Evolutionary conservation across 2,888 invertebrate genomes (phyloP), one percentile per base, ranked within the genome.

Genomic region (Choristoneura rosaceana): DNA sequence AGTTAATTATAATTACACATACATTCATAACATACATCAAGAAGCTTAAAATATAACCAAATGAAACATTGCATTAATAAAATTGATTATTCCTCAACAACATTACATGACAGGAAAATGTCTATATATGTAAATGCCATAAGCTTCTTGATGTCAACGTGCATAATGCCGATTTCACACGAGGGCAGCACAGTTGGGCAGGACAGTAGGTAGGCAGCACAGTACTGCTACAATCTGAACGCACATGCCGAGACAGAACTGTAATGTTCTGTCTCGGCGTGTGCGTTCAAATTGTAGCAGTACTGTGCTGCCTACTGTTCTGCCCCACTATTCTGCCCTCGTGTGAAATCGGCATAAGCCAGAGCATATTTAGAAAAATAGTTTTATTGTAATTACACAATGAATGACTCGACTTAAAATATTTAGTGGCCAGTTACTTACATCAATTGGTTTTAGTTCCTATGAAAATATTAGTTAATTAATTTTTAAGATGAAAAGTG

Each of bases 361-460:
- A 55, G 25, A 55, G n/a, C 55, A 25, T 52, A 52, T 52, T n/a
- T 25, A 55, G 25, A 55, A 55, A 17, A 1, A 55, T 25, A 55
- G 55, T 55, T 47, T 38, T 25, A 58, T 55, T 70, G 59, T 52
- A 52, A 52, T 52, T 25, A 70, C 50, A 70, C 33, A 38, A 15
- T 3, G 55, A 64, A 52, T 52, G 52, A 15, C 52, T 17, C 34
- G n/a, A 43, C 41, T 50, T 33, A 60, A 45, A 60, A 66, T 9
- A 15, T 47, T 60, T 52, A 70, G 41, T 59, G 33, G 43, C 60
- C 60, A 66, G 38, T 65, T 70, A 50, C 43, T 33, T 66, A 25
- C 33, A 25, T 45, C 25, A 33, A 71, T 71, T 71, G 50, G 71
- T 71, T 71, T 63, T 45, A 71, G 68, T 68, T 71, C 68, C 67